Conservation (phyloP, 2,888 invertebrate genomes). For the Agrochola litura region DNA sequence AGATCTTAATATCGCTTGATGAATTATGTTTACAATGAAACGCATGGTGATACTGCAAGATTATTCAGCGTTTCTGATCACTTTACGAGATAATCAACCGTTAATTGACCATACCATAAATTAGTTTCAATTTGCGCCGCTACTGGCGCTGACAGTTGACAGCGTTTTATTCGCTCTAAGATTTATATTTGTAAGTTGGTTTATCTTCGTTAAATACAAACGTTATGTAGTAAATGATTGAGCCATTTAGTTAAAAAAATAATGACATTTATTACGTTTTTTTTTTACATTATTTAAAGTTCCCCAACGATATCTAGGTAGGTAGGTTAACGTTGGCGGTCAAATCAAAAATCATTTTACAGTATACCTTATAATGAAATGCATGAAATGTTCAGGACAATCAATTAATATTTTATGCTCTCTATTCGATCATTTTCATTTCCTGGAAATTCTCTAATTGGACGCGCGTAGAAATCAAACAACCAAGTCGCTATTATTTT, state of each 20-base stretch:
- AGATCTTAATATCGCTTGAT: background rate
- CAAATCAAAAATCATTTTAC: background rate
- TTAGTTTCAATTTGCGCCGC: slow-evolving; percentile 38
- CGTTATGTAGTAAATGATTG: background rate
- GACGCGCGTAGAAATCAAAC: slow-evolving; percentile 3
- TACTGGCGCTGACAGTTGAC: background rate
- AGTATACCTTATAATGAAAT: background rate
- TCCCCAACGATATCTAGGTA: no score
- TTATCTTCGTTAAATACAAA: background rate
- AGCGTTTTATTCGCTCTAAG: slow-evolving; percentile 18
- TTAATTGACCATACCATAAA: slow-evolving; percentile 37
- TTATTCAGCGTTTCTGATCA: slow-evolving; percentile 7
- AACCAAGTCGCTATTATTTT: slow-evolving; percentile 14
- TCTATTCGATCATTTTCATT: slow-evolving; percentile 1
- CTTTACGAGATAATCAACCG: slow-evolving; percentile 11
- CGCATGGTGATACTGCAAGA: background rate
- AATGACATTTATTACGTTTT: background rate
- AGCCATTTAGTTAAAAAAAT: background rate
- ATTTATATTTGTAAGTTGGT: slow-evolving; percentile 35
- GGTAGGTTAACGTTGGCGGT: background rate
- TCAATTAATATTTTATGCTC: background rate
- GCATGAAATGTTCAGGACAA: background rate
- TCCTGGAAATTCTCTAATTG: slow-evolving; percentile 25
- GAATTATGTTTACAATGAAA: background rate
- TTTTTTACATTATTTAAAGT: background rate